Percentiles rank a stretch among this genome's conserved stretches.
Evolutionary conservation across 2,888 invertebrate genomes (phyloP).

Genomic region (Tiliacea aurago): DNA sequence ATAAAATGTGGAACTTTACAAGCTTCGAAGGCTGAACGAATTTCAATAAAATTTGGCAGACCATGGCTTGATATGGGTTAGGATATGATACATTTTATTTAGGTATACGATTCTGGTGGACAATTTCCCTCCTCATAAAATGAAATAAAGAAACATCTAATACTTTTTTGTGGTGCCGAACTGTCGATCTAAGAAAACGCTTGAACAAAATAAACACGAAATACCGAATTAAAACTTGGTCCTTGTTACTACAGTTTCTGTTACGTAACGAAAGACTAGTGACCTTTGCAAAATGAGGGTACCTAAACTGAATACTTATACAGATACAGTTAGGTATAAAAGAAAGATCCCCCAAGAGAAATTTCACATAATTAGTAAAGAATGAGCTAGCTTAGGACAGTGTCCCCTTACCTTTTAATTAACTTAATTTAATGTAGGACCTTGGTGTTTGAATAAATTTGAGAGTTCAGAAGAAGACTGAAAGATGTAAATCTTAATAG

Average conservation of each 20-base stretch:
- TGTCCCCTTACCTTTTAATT: slow-evolving; percentile 59
- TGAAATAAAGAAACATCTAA: not conserved
- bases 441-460: slow-evolving; percentile 29
- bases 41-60: not conserved
- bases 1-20: not conserved
- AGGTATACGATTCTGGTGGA: not conserved
- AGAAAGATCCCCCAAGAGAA: slow-evolving; percentile 44
- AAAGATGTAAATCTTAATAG: not conserved
- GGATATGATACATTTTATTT: not conserved
- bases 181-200: not conserved
- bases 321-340: slow-evolving; percentile 21
- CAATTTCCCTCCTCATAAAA: not conserved
- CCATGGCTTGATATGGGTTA: too few relatives aligned
- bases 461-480: not conserved
- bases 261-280: not conserved
- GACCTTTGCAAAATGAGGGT: slow-evolving; percentile 19
- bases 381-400: slow-evolving; percentile 38
- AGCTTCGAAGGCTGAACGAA: not conserved
- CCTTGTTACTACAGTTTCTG: not conserved
- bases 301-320: slow-evolving; percentile 1
- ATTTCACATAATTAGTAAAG: slow-evolving; percentile 57
- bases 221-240: slow-evolving; percentile 19
- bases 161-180: not conserved
- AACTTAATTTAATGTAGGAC: slow-evolving; percentile 43
- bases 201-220: not conserved